Base-by-base conservation (phyloP, 2,888 invertebrate genomes). In the Eutolmus rufibarbis region DNA sequence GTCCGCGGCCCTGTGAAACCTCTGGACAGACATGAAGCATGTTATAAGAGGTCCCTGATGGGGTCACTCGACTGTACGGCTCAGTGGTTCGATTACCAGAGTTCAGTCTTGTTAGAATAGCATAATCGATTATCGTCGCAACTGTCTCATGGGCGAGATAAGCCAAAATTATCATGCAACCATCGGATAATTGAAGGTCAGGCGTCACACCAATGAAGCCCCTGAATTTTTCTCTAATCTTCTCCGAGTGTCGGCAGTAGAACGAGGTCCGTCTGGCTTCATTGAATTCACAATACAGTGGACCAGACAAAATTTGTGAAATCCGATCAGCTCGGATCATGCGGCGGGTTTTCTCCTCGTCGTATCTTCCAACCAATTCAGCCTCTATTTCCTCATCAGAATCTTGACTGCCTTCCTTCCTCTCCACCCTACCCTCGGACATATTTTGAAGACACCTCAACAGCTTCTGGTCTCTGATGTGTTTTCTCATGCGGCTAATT, bases 61-160 rank as follows among this genome's bases (percentile, higher is more conserved):
- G 91, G 9, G 92, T 92, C 0, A 96, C 94, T 89, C 96, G 95
- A 89, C 95, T 95, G 87, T 96, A 95, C 0, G 96, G 95, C 91
- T 97, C 96, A 2, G 95, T 95, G 74, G 93, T 92, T 74, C 94
- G 95, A 91, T 95, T 95, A 89, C 94, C 95, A 66, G 94, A 94
- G 91, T 97, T 97, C 90, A 97, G 95, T 76, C 97, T 94, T 1
- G 97, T 95, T 79, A 98, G 91, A 88, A 98, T 95, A 0, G 97
- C 96, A 89, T 96, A 95, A 92, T 98, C 98, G 1, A 97, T 95
- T 87, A 98, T 95, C 91, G 97, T 96, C 0, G 98, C 98, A 8
- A 98, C 96, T 0, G 97, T 97, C 93, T 98, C 98, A 91, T 97
- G 97, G 0, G 97, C 97, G 89, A 98, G 93, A 91, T 97, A 98